These are phyloP conservation scores for Tetraodon nigroviridis DNA, from an alignment of 2,113 vertebrate genomes.

Conservation along the genomic window DNA sequence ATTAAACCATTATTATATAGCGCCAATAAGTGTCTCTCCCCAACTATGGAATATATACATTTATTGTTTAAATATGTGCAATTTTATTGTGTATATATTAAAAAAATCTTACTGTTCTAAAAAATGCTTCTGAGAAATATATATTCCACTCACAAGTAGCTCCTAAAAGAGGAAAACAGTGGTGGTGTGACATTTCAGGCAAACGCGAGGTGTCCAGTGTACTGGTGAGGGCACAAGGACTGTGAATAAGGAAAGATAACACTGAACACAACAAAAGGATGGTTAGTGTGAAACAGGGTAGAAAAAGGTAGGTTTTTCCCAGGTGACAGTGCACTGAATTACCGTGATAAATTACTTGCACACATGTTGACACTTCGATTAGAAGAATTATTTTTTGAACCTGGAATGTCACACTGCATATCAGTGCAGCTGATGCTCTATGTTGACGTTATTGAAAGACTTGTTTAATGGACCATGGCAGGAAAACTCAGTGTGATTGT, in stretches of 20 bases:
- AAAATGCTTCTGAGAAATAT: too few relatives aligned
- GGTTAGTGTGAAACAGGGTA: constrained; percentile 1
- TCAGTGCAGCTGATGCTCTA: background rate
- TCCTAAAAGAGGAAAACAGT: background rate
- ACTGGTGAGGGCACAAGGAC: background rate
- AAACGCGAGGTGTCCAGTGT: constrained; percentile 12
- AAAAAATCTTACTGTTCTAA: too few relatives aligned
- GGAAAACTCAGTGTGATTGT: constrained; percentile 41
- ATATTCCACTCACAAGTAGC: background rate
- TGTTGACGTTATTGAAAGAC: constrained; percentile 16
- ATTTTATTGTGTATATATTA: constrained; percentile 7
- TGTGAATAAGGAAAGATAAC: constrained; percentile 16
- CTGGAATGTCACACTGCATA: background rate
- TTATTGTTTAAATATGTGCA: constrained; percentile 9
- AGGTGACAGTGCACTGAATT: constrained; percentile 23
- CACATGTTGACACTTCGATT: constrained; percentile 25
- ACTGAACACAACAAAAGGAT: constrained; percentile 15
- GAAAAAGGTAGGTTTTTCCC: constrained; percentile 6
- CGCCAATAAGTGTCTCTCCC: background rate
- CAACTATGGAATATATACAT: constrained; percentile 21
- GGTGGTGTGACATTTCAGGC: constrained; percentile 49
- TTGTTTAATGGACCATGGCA: constrained; percentile 47
- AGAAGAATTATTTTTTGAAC: constrained; percentile 10
- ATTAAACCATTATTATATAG: background rate
- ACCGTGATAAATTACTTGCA: constrained; percentile 23